Evolutionary conservation across 2,113 vertebrate species (phyloP), one percentile per base, ranked within the genome.

Genomic region (Oxyruncus cristatus): DNA sequence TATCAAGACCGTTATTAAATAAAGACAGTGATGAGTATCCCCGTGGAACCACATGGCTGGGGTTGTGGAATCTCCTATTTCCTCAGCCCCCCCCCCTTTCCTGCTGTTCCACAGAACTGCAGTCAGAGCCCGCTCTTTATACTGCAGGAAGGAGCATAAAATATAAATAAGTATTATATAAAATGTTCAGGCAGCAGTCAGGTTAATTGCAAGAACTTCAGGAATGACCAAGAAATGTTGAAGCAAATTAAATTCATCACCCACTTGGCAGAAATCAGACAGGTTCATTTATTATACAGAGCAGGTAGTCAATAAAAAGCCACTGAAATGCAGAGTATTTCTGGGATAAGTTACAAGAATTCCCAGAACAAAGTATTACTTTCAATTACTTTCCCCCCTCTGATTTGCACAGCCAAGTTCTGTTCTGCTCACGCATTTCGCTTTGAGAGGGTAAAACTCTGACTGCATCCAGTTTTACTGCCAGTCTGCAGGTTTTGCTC

Each of bases 241-340:
- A 87, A 88, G 63, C 77, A 80, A 93, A 89, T 94, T 68, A 68
- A 95, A 91, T 91, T 67, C 46, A 4, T 79, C 75, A 66, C 2
- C 5, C 32, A 24, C 44, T 65, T 77, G 85, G 92, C 83, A 85
- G 81, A 85, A 67, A 66, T 32, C 39, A 56, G 80, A 52, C n/a
- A 77, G 79, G n/a, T 82, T 82, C 81, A 21, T 74, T 92, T 88
- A 93, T 89, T 88, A 46, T 44, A 42, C 13, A 53, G 67, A 91
- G 65, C 42, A 94, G 73, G 85, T 21, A 89, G 66, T 93, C 92
- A 91, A 88, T 95, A 85, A 85, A 95, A 67, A 90, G 74, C 49
- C 76, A 92, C 52, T 85, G 59, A 93, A 91, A 91, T 53, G 68
- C 47, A 47, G 89, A 74, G 24, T 42, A 84, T 89, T 93, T 91